A percentile compares a stretch with the other conserved stretches of the same genome.
phyloP scores from a whole-genome alignment of 2,797 vertebrate genomes.

The Pseudomugil tenellus region DNA sequence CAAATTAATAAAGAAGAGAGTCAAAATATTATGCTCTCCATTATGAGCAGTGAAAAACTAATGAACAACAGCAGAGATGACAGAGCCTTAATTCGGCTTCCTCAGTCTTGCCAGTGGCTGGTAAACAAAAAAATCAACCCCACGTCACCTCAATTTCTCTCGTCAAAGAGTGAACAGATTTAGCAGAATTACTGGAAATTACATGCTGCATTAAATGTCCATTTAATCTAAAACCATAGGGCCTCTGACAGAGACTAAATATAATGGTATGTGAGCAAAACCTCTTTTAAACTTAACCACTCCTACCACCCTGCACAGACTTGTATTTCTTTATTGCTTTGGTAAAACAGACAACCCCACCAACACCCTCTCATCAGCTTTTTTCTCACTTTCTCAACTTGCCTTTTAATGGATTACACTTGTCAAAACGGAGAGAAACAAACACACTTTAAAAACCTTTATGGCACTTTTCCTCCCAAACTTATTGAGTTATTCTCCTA shows the following conservation, averaged over 20 bases:
- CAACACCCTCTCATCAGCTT: conserved; percentile 18
- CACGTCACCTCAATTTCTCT: conserved; percentile 69
- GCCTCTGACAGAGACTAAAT: conserved; percentile 48
- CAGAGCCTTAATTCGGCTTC: conserved; percentile 52
- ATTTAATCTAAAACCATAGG: conserved; percentile 70
- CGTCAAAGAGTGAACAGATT: conserved; percentile 60
- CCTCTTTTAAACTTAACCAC: conserved; percentile 61
- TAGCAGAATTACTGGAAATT: conserved; percentile 69
- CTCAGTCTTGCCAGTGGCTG: conserved; percentile 50
- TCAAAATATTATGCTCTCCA: conserved; percentile 55
- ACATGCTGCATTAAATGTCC: conserved; percentile 65
- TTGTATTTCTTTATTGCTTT: conserved; percentile 65
- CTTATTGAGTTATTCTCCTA: conserved; percentile 37
- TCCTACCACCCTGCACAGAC: conserved; percentile 54
- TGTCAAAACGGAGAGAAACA: conserved; percentile 58
- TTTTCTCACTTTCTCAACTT: conserved; percentile 54
- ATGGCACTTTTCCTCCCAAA: conserved; percentile 32
- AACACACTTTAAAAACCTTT: conserved; percentile 51
- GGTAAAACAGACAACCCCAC: conserved; percentile 30
- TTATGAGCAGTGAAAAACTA: conserved; percentile 47
- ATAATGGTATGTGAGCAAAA: conserved; percentile 42
- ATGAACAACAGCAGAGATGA: conserved; percentile 47
- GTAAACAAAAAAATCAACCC: conserved; percentile 54
- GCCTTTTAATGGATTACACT: conserved; percentile 60
- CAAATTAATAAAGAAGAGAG: conserved; percentile 52